A percentile compares a stretch with the other conserved stretches of the same genome.
phyloP scores from a whole-genome alignment of 2,113 vertebrate genomes.

The Tragelaphus buxtoni region DNA sequence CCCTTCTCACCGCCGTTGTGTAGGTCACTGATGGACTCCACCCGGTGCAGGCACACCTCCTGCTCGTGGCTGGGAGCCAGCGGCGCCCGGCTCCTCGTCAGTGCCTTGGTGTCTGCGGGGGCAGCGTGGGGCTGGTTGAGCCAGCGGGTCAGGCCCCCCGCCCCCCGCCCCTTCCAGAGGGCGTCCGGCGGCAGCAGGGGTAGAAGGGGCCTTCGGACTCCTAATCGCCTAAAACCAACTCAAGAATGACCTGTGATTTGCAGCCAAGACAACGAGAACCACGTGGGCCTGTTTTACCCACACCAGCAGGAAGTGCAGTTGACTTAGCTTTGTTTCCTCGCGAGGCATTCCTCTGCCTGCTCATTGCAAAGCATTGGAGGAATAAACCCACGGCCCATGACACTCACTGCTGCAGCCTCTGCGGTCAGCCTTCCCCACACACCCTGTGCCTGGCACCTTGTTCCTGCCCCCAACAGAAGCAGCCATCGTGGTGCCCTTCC shows the following conservation, averaged over 20 bases:
- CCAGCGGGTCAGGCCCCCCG: background rate
- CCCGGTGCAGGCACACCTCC: conserved; percentile 88
- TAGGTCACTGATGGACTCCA: conserved; percentile 95
- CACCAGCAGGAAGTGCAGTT: background rate
- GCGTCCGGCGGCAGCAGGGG: background rate
- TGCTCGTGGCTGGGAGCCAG: conserved; percentile 36
- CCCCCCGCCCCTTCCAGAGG: background rate
- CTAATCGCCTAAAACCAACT: background rate
- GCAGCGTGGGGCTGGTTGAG: background rate
- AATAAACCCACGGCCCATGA: background rate
- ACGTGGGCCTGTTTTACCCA: background rate
- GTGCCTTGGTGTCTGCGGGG: conserved; percentile 59
- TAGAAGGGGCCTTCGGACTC: background rate
- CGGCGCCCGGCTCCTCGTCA: background rate
- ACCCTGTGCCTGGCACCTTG: background rate
- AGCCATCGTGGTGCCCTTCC: background rate
- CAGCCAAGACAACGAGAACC: background rate
- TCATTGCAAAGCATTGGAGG: background rate
- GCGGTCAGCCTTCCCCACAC: background rate
- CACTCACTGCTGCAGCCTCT: background rate
- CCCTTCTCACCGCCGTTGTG: conserved; percentile 72
- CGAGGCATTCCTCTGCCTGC: background rate
- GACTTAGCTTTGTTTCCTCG: background rate
- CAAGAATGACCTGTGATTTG: background rate
- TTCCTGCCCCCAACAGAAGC: background rate